Evolutionary conservation across 2,113 vertebrate genomes (phyloP).

Genomic region (Hippoglossus stenolepis): DNA sequence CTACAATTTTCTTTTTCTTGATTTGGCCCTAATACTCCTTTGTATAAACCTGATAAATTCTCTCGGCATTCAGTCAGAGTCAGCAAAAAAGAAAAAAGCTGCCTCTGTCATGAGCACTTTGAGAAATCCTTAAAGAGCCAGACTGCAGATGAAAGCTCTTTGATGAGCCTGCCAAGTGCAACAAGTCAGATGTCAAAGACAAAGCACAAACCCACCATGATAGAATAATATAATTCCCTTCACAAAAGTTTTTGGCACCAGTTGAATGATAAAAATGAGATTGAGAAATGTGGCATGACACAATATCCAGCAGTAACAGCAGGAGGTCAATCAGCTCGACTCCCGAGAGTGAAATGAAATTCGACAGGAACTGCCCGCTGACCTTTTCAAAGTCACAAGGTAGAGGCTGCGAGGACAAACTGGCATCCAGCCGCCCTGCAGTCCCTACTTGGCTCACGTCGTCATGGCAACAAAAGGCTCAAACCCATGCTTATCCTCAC

Average conservation of each 20-base stretch:
- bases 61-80: slow-evolving; percentile 1
- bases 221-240: neutral
- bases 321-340: neutral
- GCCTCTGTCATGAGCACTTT: slow-evolving; percentile 8
- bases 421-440: neutral
- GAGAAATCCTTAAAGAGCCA: slow-evolving; percentile 34
- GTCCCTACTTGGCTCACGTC: slow-evolving; percentile 7
- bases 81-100: slow-evolving; percentile 35
- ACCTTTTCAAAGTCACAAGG: slow-evolving; percentile 36
- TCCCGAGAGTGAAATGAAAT: neutral
- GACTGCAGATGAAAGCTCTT: slow-evolving; percentile 46
- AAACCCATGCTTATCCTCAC: slow-evolving; percentile 6
- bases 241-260: neutral
- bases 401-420: slow-evolving; percentile 5
- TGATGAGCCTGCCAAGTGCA: slow-evolving; percentile 19
- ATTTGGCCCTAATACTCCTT: no score
- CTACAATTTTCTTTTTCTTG: no score
- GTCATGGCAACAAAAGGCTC: slow-evolving; percentile 22
- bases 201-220: slow-evolving; percentile 11
- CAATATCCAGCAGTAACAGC: neutral
- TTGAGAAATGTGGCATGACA: neutral
- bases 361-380: slow-evolving; percentile 6
- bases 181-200: slow-evolving; percentile 16
- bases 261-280: neutral
- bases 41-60: neutral